A percentile compares a stretch with the other conserved stretches of the same genome.
phyloP scores from a whole-genome alignment of 2,113 vertebrate genomes.

The Corvus cornix region DNA sequence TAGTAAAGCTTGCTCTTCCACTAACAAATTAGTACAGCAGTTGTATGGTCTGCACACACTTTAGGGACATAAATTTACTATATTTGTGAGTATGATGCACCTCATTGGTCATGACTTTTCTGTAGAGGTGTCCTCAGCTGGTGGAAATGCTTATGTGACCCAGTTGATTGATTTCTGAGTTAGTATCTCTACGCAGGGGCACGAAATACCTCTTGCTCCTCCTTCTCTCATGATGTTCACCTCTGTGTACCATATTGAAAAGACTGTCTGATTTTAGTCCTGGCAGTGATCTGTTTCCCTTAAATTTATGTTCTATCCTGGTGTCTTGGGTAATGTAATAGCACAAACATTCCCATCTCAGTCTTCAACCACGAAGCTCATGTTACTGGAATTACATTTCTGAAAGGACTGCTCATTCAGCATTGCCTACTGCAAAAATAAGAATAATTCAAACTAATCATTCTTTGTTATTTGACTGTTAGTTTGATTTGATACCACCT shows the following conservation, averaged over 20 bases:
- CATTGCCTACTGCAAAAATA: neutral
- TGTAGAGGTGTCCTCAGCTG: neutral
- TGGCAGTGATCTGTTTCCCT: neutral
- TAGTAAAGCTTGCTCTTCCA: neutral
- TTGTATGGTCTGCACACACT: neutral
- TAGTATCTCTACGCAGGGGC: neutral
- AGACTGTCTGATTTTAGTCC: neutral
- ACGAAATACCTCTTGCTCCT: neutral
- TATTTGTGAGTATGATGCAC: neutral
- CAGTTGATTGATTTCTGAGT: neutral
- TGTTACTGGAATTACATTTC: neutral
- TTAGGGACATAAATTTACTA: neutral
- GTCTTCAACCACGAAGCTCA: neutral
- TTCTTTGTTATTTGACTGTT: neutral
- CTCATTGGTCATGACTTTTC: neutral
- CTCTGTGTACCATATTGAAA: neutral
- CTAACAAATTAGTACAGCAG: neutral
- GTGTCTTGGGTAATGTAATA: neutral
- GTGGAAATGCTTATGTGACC: neutral
- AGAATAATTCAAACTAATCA: neutral
- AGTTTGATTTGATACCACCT: neutral
- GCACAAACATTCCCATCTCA: neutral
- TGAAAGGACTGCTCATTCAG: neutral
- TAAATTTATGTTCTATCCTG: neutral
- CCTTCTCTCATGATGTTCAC: neutral